Percentiles rank a stretch among this genome's conserved stretches.
Conservation (phyloP, 2,888 invertebrate species). For the Drosophila kuntzei region DNA sequence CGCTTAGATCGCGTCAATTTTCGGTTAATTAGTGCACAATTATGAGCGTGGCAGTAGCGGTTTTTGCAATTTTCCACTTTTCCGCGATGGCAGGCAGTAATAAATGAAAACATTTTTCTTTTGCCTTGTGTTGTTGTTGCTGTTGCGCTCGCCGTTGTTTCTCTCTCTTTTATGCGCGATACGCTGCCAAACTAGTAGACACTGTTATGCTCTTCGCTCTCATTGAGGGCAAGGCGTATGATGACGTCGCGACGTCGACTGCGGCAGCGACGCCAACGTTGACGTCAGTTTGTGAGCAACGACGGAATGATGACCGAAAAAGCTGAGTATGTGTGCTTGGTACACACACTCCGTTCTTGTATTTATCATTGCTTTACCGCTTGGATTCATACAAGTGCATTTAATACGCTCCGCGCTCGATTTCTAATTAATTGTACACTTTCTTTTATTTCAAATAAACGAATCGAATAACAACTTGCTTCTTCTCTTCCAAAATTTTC, state of each 20-base stretch:
- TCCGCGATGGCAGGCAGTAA: slow-evolving; percentile 55
- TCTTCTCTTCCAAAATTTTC: slow-evolving; percentile 65
- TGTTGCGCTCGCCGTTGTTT: slow-evolving; percentile 65
- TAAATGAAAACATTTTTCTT: slow-evolving; percentile 82
- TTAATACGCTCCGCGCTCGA: slow-evolving; percentile 47
- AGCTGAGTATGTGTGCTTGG: slow-evolving; percentile 57
- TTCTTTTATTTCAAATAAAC: slow-evolving; percentile 50
- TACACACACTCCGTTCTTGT: slow-evolving; percentile 50
- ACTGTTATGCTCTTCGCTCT: slow-evolving; percentile 77
- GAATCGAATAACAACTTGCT: slow-evolving; percentile 62
- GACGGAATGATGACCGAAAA: slow-evolving; percentile 73
- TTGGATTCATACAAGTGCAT: slow-evolving; percentile 53
- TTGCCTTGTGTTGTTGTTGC: slow-evolving; percentile 67
- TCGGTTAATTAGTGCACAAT: slow-evolving; percentile 57
- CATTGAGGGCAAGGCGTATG: slow-evolving; percentile 66
- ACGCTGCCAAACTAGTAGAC: slow-evolving; percentile 59
- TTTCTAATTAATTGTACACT: slow-evolving; percentile 48
- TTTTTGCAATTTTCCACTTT: slow-evolving; percentile 61
- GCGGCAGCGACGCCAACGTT: slow-evolving; percentile 64
- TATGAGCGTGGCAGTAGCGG: slow-evolving; percentile 46
- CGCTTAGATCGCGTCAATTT: slow-evolving; percentile 23
- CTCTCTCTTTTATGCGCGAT: slow-evolving; percentile 68
- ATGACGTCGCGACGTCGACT: slow-evolving; percentile 53
- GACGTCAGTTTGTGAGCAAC: slow-evolving; percentile 63
- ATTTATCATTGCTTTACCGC: slow-evolving; percentile 55